These are phyloP conservation scores for Drosophila lacteicornis DNA, from an alignment of 1,140 invertebrate genomes.

Conservation along the genomic window DNA sequence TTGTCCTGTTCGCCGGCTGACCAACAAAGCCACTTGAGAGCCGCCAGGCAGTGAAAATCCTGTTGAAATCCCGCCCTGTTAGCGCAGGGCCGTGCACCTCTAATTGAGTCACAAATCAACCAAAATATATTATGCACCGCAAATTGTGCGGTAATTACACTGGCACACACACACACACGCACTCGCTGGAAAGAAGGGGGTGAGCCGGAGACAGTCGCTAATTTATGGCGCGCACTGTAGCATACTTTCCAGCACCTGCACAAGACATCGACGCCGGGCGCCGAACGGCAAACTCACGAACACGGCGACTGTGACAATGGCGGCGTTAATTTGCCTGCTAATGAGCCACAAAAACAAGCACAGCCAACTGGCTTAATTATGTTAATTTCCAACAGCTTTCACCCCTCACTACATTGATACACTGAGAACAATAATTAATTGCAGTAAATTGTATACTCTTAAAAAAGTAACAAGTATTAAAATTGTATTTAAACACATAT, in stretches of 20 bases:
- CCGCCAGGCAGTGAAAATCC: conserved; percentile 58
- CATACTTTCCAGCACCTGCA: conserved; percentile 72
- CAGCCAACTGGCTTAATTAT: conserved; percentile 66
- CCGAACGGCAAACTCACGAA: conserved; percentile 12
- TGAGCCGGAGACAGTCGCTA: conserved; percentile 53
- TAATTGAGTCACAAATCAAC: conserved; percentile 85
- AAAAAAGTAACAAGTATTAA: too few relatives aligned
- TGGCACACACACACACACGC: conserved; percentile 18
- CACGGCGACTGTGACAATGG: conserved; percentile 41
- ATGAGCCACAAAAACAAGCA: conserved; percentile 71
- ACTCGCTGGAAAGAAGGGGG: neutral
- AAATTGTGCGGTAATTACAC: conserved; percentile 74
- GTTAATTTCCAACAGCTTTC: conserved; percentile 53
- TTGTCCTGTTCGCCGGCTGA: conserved; percentile 54
- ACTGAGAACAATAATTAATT: conserved; percentile 3
- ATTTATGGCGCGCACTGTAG: conserved; percentile 73
- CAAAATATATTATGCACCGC: conserved; percentile 80
- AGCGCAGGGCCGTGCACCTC: conserved; percentile 49
- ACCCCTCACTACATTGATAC: conserved; percentile 1
- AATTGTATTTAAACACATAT: too few relatives aligned
- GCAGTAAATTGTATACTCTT: neutral
- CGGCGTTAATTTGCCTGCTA: conserved; percentile 77
- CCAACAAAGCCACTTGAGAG: conserved; percentile 77
- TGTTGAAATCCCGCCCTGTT: conserved; percentile 36
- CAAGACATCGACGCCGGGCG: conserved; percentile 47